These are phyloP conservation scores for Gila robusta DNA, from an alignment of 2,797 vertebrate genomes.

Conservation along the genomic window DNA sequence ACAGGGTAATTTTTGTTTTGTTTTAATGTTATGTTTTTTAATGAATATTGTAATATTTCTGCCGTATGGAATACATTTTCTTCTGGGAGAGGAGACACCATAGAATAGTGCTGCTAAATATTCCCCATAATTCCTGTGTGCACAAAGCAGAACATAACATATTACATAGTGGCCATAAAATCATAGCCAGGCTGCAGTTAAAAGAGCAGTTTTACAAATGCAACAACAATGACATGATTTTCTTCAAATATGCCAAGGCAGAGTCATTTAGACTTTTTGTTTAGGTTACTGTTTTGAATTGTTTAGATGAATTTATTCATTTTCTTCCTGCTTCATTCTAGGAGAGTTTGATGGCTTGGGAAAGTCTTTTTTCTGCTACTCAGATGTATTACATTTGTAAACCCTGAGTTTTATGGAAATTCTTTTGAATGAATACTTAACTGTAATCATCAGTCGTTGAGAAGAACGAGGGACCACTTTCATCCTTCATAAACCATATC, in stretches of 20 bases:
- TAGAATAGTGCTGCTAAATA: conserved; percentile 20
- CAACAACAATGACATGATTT: conserved; percentile 44
- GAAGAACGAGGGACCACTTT: conserved; percentile 54
- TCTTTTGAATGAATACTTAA: conserved; percentile 54
- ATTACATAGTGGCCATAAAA: conserved; percentile 41
- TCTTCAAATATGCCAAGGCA: conserved; percentile 15
- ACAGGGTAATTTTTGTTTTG: no score
- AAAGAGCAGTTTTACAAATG: conserved; percentile 30
- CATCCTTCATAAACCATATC: conserved; percentile 56
- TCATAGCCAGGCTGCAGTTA: conserved; percentile 32
- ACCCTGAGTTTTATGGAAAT: conserved; percentile 33
- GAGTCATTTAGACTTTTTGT: conserved; percentile 40
- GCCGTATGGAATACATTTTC: neutral
- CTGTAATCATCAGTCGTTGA: conserved; percentile 49
- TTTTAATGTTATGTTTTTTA: neutral
- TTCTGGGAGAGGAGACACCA: neutral
- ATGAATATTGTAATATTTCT: neutral
- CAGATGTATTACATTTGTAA: conserved; percentile 27
- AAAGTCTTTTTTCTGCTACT: conserved; percentile 23
- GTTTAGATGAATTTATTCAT: conserved; percentile 39
- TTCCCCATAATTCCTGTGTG: conserved; percentile 45
- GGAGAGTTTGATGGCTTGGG: conserved; percentile 23
- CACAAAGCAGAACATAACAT: conserved; percentile 50
- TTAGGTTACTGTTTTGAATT: conserved; percentile 43
- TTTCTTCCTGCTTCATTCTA: conserved; percentile 33